Evolutionary conservation across 2,888 invertebrate species (phyloP).

Genomic region (Scaptomyza polygonia): DNA sequence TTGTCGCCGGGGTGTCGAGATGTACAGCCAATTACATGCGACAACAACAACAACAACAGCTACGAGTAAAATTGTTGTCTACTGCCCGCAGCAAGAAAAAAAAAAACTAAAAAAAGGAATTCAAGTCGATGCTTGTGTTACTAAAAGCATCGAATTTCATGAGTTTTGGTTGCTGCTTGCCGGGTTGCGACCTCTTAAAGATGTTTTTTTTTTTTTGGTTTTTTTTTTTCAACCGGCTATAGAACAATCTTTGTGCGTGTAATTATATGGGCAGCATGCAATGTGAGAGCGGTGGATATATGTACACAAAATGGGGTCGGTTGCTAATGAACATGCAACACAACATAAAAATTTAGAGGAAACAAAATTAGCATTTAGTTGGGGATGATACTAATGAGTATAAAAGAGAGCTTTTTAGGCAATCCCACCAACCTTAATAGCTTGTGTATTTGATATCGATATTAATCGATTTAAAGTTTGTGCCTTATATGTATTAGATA

Average conservation of each 20-base stretch:
- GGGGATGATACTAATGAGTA: not conserved
- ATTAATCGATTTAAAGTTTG: too few species aligned
- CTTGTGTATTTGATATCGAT: not conserved
- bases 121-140: conserved; percentile 63
- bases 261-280: conserved; percentile 76
- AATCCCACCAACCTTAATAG: not conserved
- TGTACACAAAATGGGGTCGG: conserved; percentile 46
- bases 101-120: conserved; percentile 56
- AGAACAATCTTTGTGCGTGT: conserved; percentile 49
- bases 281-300: conserved; percentile 16
- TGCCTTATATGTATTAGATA: too few species aligned
- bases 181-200: conserved; percentile 56
- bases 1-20: conserved; percentile 78
- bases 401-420: not conserved
- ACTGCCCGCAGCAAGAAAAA: conserved; percentile 53
- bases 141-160: conserved; percentile 74
- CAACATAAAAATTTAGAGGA: conserved; percentile 16
- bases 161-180: conserved; percentile 50
- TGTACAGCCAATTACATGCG: conserved; percentile 77
- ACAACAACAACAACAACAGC: conserved; percentile 53
- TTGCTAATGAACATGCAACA: conserved; percentile 55
- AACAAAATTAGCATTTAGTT: not conserved
- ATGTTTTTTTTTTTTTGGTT: conserved; percentile 6
- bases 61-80: conserved; percentile 24
- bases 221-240: conserved; percentile 19